phyloP scores from a whole-genome alignment of 2,797 vertebrate species.

The Pangasius mekongensis region DNA sequence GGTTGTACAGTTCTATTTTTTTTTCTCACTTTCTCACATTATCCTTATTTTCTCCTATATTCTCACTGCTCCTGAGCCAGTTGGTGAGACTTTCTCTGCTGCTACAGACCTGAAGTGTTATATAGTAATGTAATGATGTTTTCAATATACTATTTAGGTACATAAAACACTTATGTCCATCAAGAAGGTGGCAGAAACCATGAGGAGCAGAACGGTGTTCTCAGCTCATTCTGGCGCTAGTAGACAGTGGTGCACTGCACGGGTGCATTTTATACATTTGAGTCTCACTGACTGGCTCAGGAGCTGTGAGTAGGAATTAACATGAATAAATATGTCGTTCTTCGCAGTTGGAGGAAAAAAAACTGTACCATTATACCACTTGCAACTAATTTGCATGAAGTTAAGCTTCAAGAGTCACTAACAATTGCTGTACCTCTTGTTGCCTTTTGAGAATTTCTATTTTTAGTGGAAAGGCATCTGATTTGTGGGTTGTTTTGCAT shows the following conservation, averaged over 20 bases:
- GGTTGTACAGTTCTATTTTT: background rate
- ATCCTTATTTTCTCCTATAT: background rate
- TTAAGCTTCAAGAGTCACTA: background rate
- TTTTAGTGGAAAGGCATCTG: background rate
- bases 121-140: background rate
- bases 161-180: background rate
- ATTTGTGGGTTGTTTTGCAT: background rate
- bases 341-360: background rate
- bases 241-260: background rate
- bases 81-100: background rate
- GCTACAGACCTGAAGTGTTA: background rate
- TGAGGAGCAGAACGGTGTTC: background rate
- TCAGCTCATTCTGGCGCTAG: background rate
- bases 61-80: background rate
- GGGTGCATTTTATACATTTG: background rate
- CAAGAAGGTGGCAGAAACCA: background rate
- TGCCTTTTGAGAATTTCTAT: conserved; percentile 2
- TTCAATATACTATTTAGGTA: background rate
- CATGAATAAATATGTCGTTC: background rate
- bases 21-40: background rate
- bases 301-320: background rate
- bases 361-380: background rate
- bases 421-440: background rate
- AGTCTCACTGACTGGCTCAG: background rate
- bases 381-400: conserved; percentile 6